These are phyloP conservation scores for Pantala flavescens DNA, from an alignment of 1,140 invertebrate genomes.

Conservation along the genomic window DNA sequence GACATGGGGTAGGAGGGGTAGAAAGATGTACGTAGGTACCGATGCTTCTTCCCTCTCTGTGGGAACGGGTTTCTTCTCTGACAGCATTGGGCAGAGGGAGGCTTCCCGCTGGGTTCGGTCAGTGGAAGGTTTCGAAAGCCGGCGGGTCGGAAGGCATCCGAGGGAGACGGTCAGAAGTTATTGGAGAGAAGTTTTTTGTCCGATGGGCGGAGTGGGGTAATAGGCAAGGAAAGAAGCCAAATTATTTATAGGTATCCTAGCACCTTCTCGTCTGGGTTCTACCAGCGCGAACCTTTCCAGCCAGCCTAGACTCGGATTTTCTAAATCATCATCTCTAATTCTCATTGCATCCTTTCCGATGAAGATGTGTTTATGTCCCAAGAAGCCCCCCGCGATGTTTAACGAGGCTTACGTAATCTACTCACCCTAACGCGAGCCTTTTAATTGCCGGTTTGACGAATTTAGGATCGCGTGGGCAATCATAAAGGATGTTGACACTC, in stretches of 20 bases:
- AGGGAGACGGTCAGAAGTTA: not conserved
- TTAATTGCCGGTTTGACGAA: no score
- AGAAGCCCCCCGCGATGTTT: no score
- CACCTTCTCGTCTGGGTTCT: not conserved
- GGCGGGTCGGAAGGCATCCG: not conserved
- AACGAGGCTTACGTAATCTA: no score
- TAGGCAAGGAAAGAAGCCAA: not conserved
- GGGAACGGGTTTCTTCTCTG: not conserved
- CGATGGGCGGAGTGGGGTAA: not conserved
- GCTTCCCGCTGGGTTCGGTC: not conserved
- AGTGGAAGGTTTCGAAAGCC: conserved; percentile 7
- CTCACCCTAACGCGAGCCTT: no score
- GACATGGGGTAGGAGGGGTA: no score
- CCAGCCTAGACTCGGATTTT: not conserved
- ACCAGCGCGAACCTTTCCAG: not conserved
- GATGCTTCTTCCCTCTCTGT: not conserved
- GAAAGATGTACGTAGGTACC: no score
- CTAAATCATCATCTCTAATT: not conserved
- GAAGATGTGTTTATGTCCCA: no score
- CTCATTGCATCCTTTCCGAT: not conserved
- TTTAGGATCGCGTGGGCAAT: no score
- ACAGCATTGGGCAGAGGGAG: not conserved
- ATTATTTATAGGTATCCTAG: conserved; percentile 10
- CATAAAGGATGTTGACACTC: no score
- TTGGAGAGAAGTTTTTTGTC: not conserved